Percentiles rank a stretch among this genome's conserved stretches.
phyloP scores from a whole-genome alignment of 2,797 vertebrate species.

The Columba guinea region DNA sequence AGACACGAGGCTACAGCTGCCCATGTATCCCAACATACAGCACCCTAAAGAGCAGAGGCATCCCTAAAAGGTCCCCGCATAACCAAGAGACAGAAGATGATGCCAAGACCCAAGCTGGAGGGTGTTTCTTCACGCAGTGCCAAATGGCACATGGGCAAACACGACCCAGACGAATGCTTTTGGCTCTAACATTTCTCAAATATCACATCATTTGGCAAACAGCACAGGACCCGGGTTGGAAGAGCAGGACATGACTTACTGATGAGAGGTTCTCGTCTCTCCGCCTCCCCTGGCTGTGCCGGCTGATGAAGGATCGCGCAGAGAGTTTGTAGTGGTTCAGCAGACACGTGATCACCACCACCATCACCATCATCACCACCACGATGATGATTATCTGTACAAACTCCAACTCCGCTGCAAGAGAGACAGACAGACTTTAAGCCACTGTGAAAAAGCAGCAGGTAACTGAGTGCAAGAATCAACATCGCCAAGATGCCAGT shows the following conservation, averaged over 20 bases:
- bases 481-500: rapidly evolving
- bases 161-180: not conserved
- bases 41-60: not conserved
- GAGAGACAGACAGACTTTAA: conserved; percentile 28
- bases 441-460: not conserved
- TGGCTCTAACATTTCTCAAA: not conserved
- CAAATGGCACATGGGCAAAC: not conserved
- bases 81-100: not conserved
- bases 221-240: not conserved
- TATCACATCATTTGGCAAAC: not conserved
- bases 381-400: conserved; percentile 97
- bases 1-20: not conserved
- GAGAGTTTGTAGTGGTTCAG: conserved; percentile 96
- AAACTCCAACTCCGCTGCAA: conserved; percentile 94
- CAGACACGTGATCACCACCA: conserved; percentile 95
- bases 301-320: conserved; percentile 88
- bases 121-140: not conserved
- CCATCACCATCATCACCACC: conserved; percentile 98
- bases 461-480: not conserved
- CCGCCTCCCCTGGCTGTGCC: conserved; percentile 84
- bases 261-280: conserved; percentile 88
- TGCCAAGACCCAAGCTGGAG: not conserved
- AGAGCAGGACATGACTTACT: conserved; percentile 77
- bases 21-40: not conserved
- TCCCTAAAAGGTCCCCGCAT: rapidly evolving